A percentile compares a stretch with the other conserved stretches of the same genome.
Evolutionary conservation across 2,888 invertebrate species (phyloP).

Genomic region (Rhopalosiphum nymphaeae): DNA sequence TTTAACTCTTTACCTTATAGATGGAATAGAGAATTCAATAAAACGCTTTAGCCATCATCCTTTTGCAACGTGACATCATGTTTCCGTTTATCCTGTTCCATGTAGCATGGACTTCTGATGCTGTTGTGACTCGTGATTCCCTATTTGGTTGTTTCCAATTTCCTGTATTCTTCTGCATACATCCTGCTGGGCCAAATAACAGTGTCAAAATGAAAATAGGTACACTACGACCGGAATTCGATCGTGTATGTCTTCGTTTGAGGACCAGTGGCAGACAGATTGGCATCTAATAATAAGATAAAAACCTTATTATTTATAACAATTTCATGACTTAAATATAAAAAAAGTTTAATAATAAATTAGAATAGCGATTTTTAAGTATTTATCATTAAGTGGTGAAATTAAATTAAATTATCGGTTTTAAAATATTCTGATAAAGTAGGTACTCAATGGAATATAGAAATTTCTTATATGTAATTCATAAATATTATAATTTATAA

Average conservation of each 20-base stretch:
- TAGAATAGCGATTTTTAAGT: background rate
- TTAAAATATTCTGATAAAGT: background rate
- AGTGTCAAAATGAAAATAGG: slow-evolving; percentile 1
- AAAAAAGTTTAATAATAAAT: background rate
- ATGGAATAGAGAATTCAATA: slow-evolving; percentile 40
- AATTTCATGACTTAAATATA: background rate
- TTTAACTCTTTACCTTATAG: background rate
- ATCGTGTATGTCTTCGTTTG: slow-evolving; percentile 3
- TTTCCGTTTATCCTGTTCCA: slow-evolving; percentile 48
- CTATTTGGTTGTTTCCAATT: slow-evolving; percentile 54
- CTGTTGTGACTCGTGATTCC: background rate
- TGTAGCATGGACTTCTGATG: slow-evolving; percentile 44
- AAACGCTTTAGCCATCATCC: slow-evolving; percentile 17
- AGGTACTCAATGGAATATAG: background rate
- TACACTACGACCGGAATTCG: slow-evolving; percentile 5
- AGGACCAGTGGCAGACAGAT: background rate
- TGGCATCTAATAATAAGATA: background rate
- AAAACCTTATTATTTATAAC: background rate
- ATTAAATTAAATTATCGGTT: background rate
- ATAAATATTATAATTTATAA: background rate
- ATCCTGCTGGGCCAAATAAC: slow-evolving; percentile 43
- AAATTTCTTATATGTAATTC: background rate
- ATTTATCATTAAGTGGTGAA: background rate
- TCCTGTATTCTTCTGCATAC: slow-evolving; percentile 40
- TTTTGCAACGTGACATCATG: slow-evolving; percentile 50